Evolutionary conservation across 2,113 vertebrate genomes (phyloP), one percentile per base, ranked within the genome.

Genomic region (Nerophis ophidion): DNA sequence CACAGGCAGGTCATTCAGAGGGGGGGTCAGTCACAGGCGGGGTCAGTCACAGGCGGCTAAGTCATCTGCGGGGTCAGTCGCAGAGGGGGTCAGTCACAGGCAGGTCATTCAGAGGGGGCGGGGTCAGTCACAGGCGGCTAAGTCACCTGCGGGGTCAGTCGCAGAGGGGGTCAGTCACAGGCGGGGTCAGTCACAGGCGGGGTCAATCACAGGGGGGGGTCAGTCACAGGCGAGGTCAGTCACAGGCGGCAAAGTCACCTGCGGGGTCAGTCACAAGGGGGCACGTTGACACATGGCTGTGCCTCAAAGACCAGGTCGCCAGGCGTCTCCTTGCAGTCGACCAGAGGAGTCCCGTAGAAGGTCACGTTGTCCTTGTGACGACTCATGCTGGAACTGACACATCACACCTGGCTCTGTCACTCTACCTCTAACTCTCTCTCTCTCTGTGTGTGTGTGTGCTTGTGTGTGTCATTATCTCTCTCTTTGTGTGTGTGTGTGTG

Each of bases 331-430:
- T 33, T 40, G 0, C 84, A 86, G 55, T 67, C 47, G 0, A 13
- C 10, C 0, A 0, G 0, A 0, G 84, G 82, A 0, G 0, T 56
- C 45, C 84, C 84, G 0, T 4, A 47, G 48, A 78, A 84, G 0
- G 58, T 15, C 0, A 68, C 68, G 0, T 1, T 5, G 1, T 52
- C 14, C 0, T 0, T 0, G 19, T 0, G 15, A 5, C 19, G 66
- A 6, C 73, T 56, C 1, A 74, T 71, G 6, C 47, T 61, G 0
- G 46, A 51, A 0, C 83, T 83, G 72, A n/a, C 40, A 66, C 17
- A 66, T 59, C 71, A n/a, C 40, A 66, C 17, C 61, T 59, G 36
- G 7, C 45, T 6, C 44, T 35, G 40, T 44, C 40, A 44, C 3
- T 11, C 4, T 44, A n/a, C n/a, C n/a, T n/a, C n/a, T n/a, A n/a